phyloP scores from a whole-genome alignment of 2,888 invertebrate genomes.

The Odontothrips loti region DNA sequence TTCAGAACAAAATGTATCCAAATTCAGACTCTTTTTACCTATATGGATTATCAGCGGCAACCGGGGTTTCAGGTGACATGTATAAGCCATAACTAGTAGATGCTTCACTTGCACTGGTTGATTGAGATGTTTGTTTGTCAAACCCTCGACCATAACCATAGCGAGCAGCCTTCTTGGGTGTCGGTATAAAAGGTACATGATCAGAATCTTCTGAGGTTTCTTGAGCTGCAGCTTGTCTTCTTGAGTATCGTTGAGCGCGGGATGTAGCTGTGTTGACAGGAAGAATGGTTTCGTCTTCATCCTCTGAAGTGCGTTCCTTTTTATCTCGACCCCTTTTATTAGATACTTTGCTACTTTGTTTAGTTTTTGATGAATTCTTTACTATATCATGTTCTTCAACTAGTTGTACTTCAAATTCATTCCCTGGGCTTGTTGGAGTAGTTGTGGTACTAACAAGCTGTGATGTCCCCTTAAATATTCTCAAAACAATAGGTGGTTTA shows the following conservation, averaged over 20 bases:
- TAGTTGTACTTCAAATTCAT: slow-evolving; percentile 13
- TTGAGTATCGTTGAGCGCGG: background rate
- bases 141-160: background rate
- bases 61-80: slow-evolving; percentile 8
- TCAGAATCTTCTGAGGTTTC: background rate
- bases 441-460: slow-evolving; percentile 39
- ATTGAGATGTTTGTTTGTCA: background rate
- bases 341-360: background rate
- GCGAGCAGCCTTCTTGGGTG: background rate
- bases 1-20: too few species aligned
- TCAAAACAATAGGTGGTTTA: slow-evolving; percentile 78
- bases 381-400: background rate
- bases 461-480: slow-evolving; percentile 73
- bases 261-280: background rate
- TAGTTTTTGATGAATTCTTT: background rate
- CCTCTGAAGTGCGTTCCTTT: background rate
- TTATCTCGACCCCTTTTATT: background rate
- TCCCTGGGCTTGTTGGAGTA: background rate
- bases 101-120: background rate
- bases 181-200: background rate
- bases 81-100: background rate
- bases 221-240: background rate
- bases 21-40: background rate
- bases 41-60: background rate
- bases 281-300: background rate